Percentiles rank a stretch among this genome's conserved stretches.
phyloP scores from a whole-genome alignment of 2,797 vertebrate species.

The Podargus strigoides region DNA sequence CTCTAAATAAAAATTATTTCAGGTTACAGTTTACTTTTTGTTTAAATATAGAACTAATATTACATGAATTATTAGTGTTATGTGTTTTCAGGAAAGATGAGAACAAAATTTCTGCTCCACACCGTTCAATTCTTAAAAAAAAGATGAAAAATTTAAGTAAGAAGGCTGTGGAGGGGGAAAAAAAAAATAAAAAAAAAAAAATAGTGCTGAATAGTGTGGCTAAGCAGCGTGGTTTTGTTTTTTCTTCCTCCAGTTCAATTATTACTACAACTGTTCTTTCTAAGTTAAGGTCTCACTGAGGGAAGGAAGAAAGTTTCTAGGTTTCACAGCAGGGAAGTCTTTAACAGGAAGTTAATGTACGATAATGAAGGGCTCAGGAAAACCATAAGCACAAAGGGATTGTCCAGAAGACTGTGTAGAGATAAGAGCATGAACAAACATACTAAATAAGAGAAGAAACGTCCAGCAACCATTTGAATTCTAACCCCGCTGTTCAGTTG shows the following conservation, averaged over 20 bases:
- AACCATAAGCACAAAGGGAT: neutral
- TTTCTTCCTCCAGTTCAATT: slow-evolving; percentile 21
- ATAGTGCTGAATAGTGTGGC: neutral
- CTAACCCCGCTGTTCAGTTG: neutral
- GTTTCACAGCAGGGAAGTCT: slow-evolving; percentile 31
- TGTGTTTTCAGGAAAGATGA: neutral
- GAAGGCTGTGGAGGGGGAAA: neutral
- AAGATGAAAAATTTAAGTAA: neutral
- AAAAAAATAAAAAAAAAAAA: neutral
- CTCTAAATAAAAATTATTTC: neutral
- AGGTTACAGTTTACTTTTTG: neutral
- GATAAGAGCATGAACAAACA: neutral
- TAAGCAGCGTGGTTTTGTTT: slow-evolving; percentile 10
- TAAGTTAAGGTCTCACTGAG: slow-evolving; percentile 32
- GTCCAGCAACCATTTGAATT: neutral
- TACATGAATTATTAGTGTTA: neutral
- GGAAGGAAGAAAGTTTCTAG: slow-evolving; percentile 42
- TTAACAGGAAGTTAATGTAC: slow-evolving; percentile 31
- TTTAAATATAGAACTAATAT: slow-evolving; percentile 10
- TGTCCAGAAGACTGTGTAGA: neutral
- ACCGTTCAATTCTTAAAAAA: neutral
- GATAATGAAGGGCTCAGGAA: slow-evolving; percentile 25
- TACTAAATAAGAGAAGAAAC: neutral
- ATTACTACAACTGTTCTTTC: slow-evolving; percentile 46
- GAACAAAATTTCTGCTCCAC: neutral